Base-by-base conservation (phyloP, 1,140 invertebrate species). In the Bilobella aurantiaca region DNA sequence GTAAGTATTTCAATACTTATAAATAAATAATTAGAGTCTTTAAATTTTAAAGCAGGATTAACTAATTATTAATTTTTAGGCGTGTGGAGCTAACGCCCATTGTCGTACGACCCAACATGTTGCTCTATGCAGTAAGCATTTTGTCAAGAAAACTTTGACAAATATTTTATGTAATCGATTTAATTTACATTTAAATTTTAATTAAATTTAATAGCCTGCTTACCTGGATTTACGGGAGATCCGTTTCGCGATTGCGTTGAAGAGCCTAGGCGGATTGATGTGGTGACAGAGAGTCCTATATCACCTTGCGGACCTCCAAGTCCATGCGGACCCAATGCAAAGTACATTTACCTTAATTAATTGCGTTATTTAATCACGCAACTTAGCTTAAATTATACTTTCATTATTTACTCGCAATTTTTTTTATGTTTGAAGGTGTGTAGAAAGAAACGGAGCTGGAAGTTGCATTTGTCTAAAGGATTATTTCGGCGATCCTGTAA, bases 71-170 rank as follows among this genome's bases (percentile, higher is more conserved):
- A 18, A 18, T 8, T 16, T 53, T 23, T 53, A 53, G 49, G 87
- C 88, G 0, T 93, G 90, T 74, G 88, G 88, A 14, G 85, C 88
- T 49, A 90, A 91, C 74, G 87, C 90, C 0, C 80, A 86, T 31
- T 93, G 90, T 74, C 81, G 79, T 16, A 86, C 86, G 0, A 84
- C 87, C 74, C 86, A 88, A 73, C 88, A 91, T 77, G 82, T 84
- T 69, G 86, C 89, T 68, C 73, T 70, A 25, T 79, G 78, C 64
- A 59, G n/a, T n/a, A n/a, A n/a, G n/a, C n/a, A n/a, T n/a, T n/a
- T n/a, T n/a, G n/a, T n/a, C n/a, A n/a, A n/a, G n/a, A n/a, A n/a
- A n/a, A n/a, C n/a, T n/a, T n/a, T n/a, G n/a, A n/a, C n/a, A n/a
- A n/a, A n/a, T n/a, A n/a, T n/a, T n/a, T n/a, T n/a, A n/a, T n/a